Evolutionary conservation across 2,888 invertebrate species (phyloP).

Genomic region (Drosophila mettleri): DNA sequence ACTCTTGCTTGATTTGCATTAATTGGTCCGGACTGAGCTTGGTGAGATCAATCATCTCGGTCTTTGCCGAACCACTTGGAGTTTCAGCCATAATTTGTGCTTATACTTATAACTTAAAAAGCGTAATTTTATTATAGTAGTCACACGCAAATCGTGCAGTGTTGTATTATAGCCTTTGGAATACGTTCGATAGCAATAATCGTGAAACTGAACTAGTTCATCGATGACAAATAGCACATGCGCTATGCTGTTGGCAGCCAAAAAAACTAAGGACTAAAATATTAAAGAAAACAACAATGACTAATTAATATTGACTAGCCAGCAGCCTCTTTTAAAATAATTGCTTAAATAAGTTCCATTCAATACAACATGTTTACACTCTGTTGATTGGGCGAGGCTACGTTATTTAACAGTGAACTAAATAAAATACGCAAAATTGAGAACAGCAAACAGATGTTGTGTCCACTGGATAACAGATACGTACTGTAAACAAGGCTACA

Average conservation of each 20-base stretch:
- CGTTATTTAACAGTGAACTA: background rate
- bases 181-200: constrained; percentile 12
- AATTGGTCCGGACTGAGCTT: constrained; percentile 93
- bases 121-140: constrained; percentile 41
- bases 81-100: constrained; percentile 61
- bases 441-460: background rate
- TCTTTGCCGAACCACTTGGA: constrained; percentile 85
- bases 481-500: background rate
- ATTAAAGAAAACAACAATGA: too few relatives aligned
- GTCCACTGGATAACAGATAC: background rate
- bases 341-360: background rate
- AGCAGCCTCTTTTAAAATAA: too few relatives aligned
- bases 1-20: constrained; percentile 92
- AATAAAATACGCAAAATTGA: background rate
- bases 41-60: constrained; percentile 92
- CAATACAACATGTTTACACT: background rate
- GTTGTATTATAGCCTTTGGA: constrained; percentile 17
- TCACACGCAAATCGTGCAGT: constrained; percentile 45
- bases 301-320: too few relatives aligned
- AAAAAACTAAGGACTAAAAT: too few relatives aligned
- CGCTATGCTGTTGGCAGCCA: background rate
- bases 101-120: constrained; percentile 62
- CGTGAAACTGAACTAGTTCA: constrained; percentile 17
- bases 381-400: background rate
- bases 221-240: background rate